phyloP scores from a whole-genome alignment of 2,888 invertebrate species.

The Microchrysa polita region DNA sequence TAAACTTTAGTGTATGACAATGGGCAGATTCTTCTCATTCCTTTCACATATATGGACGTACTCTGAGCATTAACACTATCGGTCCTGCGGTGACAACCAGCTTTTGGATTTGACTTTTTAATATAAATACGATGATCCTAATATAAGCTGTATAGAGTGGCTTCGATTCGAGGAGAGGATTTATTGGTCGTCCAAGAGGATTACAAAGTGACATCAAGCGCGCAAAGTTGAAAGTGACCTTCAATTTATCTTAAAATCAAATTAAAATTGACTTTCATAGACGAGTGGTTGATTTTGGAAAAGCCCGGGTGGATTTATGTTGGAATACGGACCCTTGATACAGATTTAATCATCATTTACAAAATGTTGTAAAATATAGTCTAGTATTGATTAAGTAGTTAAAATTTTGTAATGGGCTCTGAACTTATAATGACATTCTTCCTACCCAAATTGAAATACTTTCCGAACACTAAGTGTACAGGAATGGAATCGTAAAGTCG shows the following conservation, averaged over 20 bases:
- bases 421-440: too few relatives aligned
- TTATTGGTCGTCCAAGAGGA: background rate
- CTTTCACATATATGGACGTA: background rate
- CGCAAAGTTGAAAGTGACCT: background rate
- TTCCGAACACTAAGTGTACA: too few relatives aligned
- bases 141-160: background rate
- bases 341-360: too few relatives aligned
- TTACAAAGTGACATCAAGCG: background rate
- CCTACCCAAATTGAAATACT: too few relatives aligned
- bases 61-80: background rate
- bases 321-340: too few relatives aligned
- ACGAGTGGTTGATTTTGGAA: too few relatives aligned
- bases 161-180: background rate
- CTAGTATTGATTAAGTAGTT: too few relatives aligned
- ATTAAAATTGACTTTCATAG: background rate
- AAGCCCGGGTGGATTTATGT: too few relatives aligned
- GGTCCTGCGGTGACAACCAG: too few relatives aligned
- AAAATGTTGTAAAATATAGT: too few relatives aligned
- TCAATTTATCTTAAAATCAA: constrained; percentile 15
- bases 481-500: too few relatives aligned
- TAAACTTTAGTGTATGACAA: background rate
- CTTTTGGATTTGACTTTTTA: constrained; percentile 6
- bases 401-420: too few relatives aligned
- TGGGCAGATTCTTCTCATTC: background rate
- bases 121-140: background rate